Percentiles rank a stretch among this genome's conserved stretches.
Evolutionary conservation across 2,888 invertebrate species (phyloP).

Genomic region (Digitonthophagus gazella): DNA sequence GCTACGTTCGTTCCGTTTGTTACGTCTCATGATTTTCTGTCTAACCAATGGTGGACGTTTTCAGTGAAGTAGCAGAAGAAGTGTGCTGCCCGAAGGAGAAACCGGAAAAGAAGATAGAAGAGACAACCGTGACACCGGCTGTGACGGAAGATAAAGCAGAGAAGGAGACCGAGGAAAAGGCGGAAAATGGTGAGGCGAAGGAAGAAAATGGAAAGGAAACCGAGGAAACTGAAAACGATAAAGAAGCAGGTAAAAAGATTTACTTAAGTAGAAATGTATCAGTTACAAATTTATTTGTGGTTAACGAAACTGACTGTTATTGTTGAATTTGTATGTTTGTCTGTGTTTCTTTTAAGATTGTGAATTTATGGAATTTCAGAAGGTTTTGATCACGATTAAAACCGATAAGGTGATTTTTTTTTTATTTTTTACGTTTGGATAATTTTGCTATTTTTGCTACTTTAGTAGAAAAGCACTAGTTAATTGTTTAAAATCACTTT

Average conservation of each 20-base stretch:
- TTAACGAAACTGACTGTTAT: no score
- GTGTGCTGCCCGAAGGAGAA: conserved; percentile 23
- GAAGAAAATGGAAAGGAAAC: conserved; percentile 52
- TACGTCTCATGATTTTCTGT: neutral
- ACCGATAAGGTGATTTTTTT: neutral
- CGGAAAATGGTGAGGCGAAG: conserved; percentile 38
- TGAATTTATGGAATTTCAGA: neutral
- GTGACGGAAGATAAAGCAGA: conserved; percentile 50
- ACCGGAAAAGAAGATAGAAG: conserved; percentile 42
- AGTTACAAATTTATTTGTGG: no score
- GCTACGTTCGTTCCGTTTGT: neutral
- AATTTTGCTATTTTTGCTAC: neutral
- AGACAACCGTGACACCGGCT: conserved; percentile 41
- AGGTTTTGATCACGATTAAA: neutral
- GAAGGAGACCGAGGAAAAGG: conserved; percentile 34
- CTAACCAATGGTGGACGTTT: no score
- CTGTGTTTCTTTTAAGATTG: neutral
- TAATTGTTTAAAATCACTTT: no score
- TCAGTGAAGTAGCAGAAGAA: conserved; percentile 20
- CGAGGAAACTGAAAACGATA: conserved; percentile 50
- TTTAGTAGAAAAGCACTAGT: no score
- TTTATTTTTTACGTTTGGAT: neutral
- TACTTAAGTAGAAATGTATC: neutral
- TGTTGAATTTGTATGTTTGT: neutral
- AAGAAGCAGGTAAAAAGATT: conserved; percentile 30